Base-by-base conservation (phyloP, 2,888 invertebrate genomes). In the Parasteatoda lunata region DNA sequence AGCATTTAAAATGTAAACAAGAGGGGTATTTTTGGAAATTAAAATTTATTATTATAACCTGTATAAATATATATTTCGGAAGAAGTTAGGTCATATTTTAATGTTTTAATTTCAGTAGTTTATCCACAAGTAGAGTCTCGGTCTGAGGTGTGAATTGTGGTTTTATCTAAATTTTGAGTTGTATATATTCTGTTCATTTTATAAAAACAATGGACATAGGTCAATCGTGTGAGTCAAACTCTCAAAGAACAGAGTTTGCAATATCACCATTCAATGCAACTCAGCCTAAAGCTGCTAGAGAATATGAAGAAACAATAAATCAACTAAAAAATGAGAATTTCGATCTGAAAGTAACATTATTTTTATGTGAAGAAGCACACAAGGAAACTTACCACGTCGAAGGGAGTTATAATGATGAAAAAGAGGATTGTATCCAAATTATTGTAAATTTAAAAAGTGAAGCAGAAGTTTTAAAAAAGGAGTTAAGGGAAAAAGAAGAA, bases 241-340 rank as follows among this genome's bases (percentile, higher is more conserved):
- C 73, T 45, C 73, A 49, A 65, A 80, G 72, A 80, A 51, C 66
- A 71, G 75, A 65, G 65, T 45, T 76, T 65, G 15, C 59, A 30
- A 69, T 6, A 49, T 80, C 80, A 9, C 77, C 85, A 52, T 51
- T 48, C 68, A 66, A 66, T 47, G 80, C 69, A 30, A 85, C 85
- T 71, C 77, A 77, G 13, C 80, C 82, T n/a, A 75, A 72, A 5
- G 77, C 88, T 11, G 84, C 85, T 52, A 80, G 84, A 66, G 88
- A 85, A 77, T 88, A 85, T 81, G 88, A 88, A 52, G 81, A 88
- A 75, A 77, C 86, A 52, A 88, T 97, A 89, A 94, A 94, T 77
- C 94, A 94, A 72, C 92, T 98, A 89, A 95, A 95, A 90, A 97
- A 97, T 92, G 98, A 98, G 92, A 98, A 98, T 92, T 98, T 98